phyloP scores from a whole-genome alignment of 2,797 vertebrate genomes.

The Selene dorsalis region DNA sequence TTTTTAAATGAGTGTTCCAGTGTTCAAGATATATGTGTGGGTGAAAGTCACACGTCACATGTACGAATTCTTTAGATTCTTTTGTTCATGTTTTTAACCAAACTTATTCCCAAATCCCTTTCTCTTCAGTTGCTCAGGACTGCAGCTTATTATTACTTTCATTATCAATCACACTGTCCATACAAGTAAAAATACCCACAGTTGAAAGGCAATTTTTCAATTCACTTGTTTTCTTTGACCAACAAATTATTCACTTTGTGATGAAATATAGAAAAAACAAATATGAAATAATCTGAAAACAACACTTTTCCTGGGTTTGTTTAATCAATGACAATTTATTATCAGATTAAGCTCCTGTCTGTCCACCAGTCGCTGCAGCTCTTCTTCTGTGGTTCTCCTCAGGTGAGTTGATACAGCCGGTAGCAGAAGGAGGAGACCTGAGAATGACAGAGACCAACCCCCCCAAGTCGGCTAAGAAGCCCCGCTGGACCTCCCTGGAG shows the following conservation, averaged over 20 bases:
- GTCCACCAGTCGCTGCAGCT: background rate
- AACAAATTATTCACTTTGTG: background rate
- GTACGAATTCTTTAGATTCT: background rate
- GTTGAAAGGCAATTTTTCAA: background rate
- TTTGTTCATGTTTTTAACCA: background rate
- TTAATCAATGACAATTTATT: background rate
- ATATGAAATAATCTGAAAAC: background rate
- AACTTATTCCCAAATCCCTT: background rate
- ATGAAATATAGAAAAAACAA: background rate
- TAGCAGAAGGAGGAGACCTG: constrained; percentile 91
- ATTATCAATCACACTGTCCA: background rate
- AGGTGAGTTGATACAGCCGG: constrained; percentile 92
- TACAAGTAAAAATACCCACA: background rate
- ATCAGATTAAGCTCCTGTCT: background rate
- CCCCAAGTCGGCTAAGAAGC: constrained; percentile 90
- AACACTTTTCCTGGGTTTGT: background rate
- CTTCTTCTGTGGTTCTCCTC: background rate
- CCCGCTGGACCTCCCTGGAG: constrained; percentile 90
- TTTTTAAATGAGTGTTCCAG: background rate
- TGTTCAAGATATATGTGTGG: background rate
- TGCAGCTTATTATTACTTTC: background rate
- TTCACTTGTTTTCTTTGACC: background rate
- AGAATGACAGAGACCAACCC: constrained; percentile 92
- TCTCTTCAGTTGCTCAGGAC: background rate
- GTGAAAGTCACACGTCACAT: background rate